These are phyloP conservation scores for Pedetes capensis DNA, from an alignment of 2,113 vertebrate species.

Conservation along the genomic window DNA sequence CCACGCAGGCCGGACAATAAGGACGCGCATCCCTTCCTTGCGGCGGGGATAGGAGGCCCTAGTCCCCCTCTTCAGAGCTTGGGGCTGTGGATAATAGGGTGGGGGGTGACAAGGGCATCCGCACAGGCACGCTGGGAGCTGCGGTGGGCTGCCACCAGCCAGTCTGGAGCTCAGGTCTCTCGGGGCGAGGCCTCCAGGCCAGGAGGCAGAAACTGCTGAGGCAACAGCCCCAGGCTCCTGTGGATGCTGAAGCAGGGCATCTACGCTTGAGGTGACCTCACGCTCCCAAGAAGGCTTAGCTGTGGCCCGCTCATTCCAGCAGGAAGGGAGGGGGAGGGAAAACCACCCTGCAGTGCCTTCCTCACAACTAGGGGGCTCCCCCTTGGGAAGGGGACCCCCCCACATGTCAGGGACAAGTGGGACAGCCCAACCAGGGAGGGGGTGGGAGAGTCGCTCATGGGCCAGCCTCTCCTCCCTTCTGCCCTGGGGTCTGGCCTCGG, in stretches of 20 bases:
- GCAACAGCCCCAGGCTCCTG: too few species aligned
- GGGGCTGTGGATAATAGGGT: neutral
- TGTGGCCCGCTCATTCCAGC: neutral
- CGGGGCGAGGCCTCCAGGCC: neutral
- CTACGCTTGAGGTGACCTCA: neutral
- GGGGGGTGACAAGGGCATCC: accelerated
- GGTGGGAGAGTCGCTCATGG: too few species aligned
- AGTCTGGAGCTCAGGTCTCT: neutral
- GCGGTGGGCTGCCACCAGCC: neutral
- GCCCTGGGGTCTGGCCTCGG: too few species aligned
- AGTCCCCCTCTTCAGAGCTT: accelerated
- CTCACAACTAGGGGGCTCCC: neutral
- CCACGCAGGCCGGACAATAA: accelerated
- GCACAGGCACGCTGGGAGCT: neutral
- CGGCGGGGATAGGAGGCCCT: accelerated
- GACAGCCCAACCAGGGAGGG: too few species aligned
- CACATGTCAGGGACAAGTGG: too few species aligned
- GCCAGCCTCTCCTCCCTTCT: too few species aligned
- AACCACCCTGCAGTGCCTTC: too few species aligned
- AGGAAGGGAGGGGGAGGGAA: neutral
- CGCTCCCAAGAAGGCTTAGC: neutral
- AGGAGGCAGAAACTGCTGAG: too few species aligned
- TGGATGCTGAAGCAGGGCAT: too few species aligned
- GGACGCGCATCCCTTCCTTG: neutral
- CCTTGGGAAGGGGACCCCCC: neutral